phyloP scores from a whole-genome alignment of 2,888 invertebrate species.

The Monoplex corrugatus region DNA sequence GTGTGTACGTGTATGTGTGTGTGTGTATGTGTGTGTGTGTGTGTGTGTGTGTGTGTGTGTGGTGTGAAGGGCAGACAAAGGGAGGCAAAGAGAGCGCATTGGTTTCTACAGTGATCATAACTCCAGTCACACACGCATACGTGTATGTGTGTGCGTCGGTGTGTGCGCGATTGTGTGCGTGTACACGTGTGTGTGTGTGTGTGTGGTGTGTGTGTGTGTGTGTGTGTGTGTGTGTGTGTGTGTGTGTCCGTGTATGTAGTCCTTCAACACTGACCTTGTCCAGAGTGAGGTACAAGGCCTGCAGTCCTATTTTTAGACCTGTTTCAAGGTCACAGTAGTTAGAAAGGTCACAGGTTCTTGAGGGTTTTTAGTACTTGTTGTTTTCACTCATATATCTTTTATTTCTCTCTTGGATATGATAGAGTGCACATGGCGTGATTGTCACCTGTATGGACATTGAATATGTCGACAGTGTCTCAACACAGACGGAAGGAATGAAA shows the following conservation, averaged over 20 bases:
- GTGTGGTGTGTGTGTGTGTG: not conserved
- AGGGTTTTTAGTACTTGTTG: no score
- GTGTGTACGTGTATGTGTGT: not conserved
- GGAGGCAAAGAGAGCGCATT: no score
- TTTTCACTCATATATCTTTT: no score
- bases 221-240: constrained; percentile 21
- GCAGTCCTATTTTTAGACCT: constrained; percentile 14
- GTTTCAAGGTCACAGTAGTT: constrained; percentile 11
- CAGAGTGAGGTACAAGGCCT: no score
- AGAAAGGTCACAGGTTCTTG: not conserved
- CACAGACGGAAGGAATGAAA: no score
- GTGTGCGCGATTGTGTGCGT: not conserved
- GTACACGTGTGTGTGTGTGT: not conserved
- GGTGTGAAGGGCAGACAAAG: no score
- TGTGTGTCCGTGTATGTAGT: not conserved
- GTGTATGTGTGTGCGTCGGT: not conserved
- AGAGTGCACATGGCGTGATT: no score
- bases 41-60: not conserved
- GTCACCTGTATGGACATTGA: no score
- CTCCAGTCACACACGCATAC: not conserved
- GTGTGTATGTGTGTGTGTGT: not conserved
- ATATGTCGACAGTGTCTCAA: no score
- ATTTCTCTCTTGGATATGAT: no score
- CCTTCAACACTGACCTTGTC: not conserved
- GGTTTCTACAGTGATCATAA: no score